Base-by-base conservation (phyloP, 2,113 vertebrate species). In the Cheirogaleus medius region DNA sequence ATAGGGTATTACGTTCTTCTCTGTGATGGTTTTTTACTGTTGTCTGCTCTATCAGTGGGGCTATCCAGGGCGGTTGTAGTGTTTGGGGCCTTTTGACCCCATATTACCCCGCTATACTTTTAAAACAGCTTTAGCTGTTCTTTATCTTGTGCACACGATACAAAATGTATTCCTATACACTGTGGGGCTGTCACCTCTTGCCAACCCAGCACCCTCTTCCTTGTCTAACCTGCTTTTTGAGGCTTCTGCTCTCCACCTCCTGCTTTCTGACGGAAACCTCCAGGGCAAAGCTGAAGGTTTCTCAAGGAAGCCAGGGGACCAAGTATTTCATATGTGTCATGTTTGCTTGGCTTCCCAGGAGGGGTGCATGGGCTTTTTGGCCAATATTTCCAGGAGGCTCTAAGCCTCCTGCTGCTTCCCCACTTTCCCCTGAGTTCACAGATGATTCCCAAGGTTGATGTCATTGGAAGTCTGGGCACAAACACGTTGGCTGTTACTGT, bases 391-490 rank as follows among this genome's bases (percentile, higher is more conserved):
- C 42, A 82, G 91, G 95, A 84, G 88, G 54, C 60, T 66, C n/a
- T 8, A 13, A 25, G 69, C 71, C 84, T 93, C 87, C 90, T 92
- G 58, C 54, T 80, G 63, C 60, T 63, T 83, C 49, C 93, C 68
- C 39, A 27, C 4, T 0, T 49, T 58, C 71, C 69, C 49, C 87
- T 83, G 89, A 80, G 39, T 92, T 94, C 84, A 93, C 87, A 81
- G 58, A 52, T 82, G 60, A 94, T 85, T 81, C 68, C 23, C 29
- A 81, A 94, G 82, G 91, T 89, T 25, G 42, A 81, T 54, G 56
- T 95, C 93, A 82, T 86, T 74, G 94, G 60, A 97, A 96, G 74
- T 93, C 94, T 91, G 85, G 94, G 58, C 78, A 60, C 39, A 74
- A 80, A 85, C 68, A 71, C 74, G 34, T 88, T 88, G 91, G 83